phyloP scores from a whole-genome alignment of 2,888 invertebrate species.

The Phengaris alcon region DNA sequence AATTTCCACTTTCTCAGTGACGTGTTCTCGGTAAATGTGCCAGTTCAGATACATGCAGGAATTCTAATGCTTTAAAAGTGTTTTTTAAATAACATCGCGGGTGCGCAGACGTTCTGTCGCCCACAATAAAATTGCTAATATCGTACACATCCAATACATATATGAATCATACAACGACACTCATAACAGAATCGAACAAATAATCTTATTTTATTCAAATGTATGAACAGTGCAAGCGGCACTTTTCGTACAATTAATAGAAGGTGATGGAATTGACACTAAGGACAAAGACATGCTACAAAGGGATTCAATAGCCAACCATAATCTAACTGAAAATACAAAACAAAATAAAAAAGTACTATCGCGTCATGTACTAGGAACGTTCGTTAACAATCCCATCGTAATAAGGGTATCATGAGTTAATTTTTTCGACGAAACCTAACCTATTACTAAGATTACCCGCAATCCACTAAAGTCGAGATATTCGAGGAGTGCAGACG shows the following conservation, averaged over 20 bases:
- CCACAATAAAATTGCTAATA: conserved; percentile 18
- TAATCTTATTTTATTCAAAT: neutral
- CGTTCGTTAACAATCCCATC: neutral
- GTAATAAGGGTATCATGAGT: neutral
- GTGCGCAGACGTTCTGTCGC: conserved; percentile 15
- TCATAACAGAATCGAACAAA: neutral
- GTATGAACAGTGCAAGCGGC: too few relatives aligned
- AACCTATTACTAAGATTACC: conserved; percentile 14
- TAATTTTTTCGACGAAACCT: conserved; percentile 11
- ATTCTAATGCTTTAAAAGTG: conserved; percentile 15
- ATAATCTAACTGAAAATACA: neutral
- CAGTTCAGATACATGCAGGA: conserved; percentile 13
- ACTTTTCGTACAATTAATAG: neutral
- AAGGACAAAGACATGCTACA: neutral
- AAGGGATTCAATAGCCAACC: neutral
- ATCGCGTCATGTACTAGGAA: neutral
- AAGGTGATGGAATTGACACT: neutral
- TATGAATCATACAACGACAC: neutral
- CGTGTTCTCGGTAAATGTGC: conserved; percentile 4
- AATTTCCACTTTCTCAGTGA: conserved; percentile 15
- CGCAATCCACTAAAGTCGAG: conserved; percentile 11
- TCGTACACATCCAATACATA: conserved; percentile 4
- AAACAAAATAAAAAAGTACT: neutral
- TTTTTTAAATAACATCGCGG: conserved; percentile 8
- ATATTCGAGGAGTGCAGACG: conserved; percentile 31